phyloP scores from a whole-genome alignment of 2,113 vertebrate genomes.

The Tauraco erythrolophus region DNA sequence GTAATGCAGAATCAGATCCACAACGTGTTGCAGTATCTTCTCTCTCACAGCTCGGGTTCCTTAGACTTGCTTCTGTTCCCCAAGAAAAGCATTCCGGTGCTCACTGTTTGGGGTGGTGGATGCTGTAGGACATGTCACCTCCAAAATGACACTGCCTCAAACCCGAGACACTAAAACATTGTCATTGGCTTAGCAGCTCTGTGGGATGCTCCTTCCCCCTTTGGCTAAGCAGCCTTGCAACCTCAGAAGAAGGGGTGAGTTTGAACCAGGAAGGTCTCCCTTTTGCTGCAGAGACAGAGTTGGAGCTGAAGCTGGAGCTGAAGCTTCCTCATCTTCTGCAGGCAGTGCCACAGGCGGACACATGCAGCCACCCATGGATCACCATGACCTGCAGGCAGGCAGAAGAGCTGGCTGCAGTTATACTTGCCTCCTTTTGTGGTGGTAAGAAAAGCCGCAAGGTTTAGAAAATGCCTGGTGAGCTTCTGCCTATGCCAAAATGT shows the following conservation, averaged over 20 bases:
- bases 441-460: neutral
- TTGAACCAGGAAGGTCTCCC: neutral
- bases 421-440: neutral
- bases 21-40: too few species aligned
- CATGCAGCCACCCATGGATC: neutral
- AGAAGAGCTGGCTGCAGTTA: neutral
- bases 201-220: neutral
- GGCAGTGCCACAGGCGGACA: neutral
- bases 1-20: neutral
- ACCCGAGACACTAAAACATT: neutral
- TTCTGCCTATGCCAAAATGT: neutral
- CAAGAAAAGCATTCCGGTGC: neutral
- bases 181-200: neutral
- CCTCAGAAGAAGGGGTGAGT: neutral
- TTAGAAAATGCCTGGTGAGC: neutral
- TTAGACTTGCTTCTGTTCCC: neutral
- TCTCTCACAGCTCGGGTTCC: neutral
- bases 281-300: neutral
- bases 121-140: neutral
- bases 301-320: neutral
- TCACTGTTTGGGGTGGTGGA: neutral
- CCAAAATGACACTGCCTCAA: neutral
- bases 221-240: neutral
- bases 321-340: neutral
- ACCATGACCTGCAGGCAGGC: neutral